Percentiles rank a stretch among this genome's conserved stretches.
Evolutionary conservation across 2,888 invertebrate species (phyloP).

Genomic region (Apamea crenata): DNA sequence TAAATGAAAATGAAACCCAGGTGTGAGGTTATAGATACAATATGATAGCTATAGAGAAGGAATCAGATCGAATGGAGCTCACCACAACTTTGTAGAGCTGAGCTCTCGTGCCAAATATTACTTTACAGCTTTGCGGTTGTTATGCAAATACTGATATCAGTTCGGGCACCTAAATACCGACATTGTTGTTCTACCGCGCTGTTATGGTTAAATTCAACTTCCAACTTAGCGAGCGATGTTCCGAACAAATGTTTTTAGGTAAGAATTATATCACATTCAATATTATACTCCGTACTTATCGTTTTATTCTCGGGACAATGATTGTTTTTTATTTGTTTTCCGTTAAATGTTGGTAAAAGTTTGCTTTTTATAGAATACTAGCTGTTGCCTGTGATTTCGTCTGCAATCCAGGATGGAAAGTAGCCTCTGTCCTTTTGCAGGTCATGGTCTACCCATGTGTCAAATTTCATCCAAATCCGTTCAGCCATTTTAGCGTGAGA

Average conservation of each 20-base stretch:
- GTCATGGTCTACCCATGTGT: background rate
- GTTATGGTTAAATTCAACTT: slow-evolving; percentile 49
- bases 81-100: slow-evolving; percentile 70
- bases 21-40: slow-evolving; percentile 39
- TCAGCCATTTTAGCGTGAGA: background rate
- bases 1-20: slow-evolving; percentile 56
- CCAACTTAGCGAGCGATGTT: slow-evolving; percentile 41
- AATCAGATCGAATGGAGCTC: slow-evolving; percentile 67
- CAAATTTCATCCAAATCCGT: background rate
- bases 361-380: slow-evolving; percentile 6
- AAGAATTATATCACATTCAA: slow-evolving; percentile 42
- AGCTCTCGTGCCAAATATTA: slow-evolving; percentile 73
- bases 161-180: slow-evolving; percentile 65
- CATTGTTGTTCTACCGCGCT: slow-evolving; percentile 68
- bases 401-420: background rate
- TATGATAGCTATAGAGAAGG: slow-evolving; percentile 36
- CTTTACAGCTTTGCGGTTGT: slow-evolving; percentile 73
- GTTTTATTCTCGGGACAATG: slow-evolving; percentile 20
- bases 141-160: slow-evolving; percentile 74
- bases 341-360: slow-evolving; percentile 10
- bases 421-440: background rate
- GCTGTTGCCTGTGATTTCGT: background rate
- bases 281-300: slow-evolving; percentile 28
- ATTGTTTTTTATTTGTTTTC: slow-evolving; percentile 27
- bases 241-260: slow-evolving; percentile 43